Percentiles rank a stretch among this genome's conserved stretches.
Conservation (phyloP, 2,797 vertebrate genomes). For the Gouania willdenowi region DNA sequence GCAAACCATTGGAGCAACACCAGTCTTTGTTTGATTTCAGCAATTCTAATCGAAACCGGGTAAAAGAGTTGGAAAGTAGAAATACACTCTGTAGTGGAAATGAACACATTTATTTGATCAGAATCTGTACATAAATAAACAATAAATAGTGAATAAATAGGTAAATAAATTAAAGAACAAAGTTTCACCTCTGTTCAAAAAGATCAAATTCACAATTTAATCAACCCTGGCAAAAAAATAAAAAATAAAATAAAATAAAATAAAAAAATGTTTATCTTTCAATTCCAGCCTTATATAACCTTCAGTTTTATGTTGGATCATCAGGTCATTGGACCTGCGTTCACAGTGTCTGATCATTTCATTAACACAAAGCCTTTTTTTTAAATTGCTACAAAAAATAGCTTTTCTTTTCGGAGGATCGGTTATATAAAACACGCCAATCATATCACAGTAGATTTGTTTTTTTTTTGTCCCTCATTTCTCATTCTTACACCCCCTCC, state of each 20-base stretch:
- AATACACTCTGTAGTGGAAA: constrained; percentile 68
- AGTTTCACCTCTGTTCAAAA: constrained; percentile 59
- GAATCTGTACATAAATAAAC: constrained; percentile 73
- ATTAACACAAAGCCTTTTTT: constrained; percentile 31
- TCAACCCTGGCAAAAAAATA: constrained; percentile 44
- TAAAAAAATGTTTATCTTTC: constrained; percentile 18
- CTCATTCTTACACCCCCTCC: constrained; percentile 17
- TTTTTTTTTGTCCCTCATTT: neutral
- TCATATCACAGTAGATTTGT: constrained; percentile 36
- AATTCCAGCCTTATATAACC: constrained; percentile 50
- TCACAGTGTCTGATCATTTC: constrained; percentile 53
- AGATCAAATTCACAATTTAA: constrained; percentile 64
- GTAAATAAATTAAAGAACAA: constrained; percentile 71
- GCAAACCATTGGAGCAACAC: constrained; percentile 53
- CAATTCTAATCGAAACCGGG: constrained; percentile 48
- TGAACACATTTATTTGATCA: constrained; percentile 63
- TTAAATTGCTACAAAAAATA: constrained; percentile 24
- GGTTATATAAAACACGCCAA: constrained; percentile 53
- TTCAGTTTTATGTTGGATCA: constrained; percentile 21
- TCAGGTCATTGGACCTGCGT: constrained; percentile 37
- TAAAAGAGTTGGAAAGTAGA: constrained; percentile 69
- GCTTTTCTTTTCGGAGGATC: constrained; percentile 23
- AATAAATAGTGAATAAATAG: constrained; percentile 78
- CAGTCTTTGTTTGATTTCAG: constrained; percentile 12
- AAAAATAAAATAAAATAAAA: too few species aligned